These are phyloP conservation scores for Porites rus DNA, from an alignment of 92 coral and sea anemone genomes.

Conservation along the genomic window DNA sequence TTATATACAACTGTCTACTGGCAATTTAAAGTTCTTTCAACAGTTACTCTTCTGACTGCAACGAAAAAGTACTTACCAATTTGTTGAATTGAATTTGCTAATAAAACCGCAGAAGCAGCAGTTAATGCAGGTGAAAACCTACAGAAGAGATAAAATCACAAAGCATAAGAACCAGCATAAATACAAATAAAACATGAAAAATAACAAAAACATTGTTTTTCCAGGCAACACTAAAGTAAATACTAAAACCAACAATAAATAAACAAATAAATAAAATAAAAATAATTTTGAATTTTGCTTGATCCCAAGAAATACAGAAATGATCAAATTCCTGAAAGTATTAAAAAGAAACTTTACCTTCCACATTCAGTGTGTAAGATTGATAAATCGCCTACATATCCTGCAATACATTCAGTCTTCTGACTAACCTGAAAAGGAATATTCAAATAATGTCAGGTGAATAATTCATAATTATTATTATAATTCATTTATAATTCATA, in stretches of 20 bases:
- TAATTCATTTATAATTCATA: no score
- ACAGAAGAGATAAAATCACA: not conserved
- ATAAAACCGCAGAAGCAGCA: constrained; percentile 83
- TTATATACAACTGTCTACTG: no score
- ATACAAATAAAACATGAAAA: not conserved
- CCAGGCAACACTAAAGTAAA: no score
- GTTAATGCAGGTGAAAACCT: constrained; percentile 87
- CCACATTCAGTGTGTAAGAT: constrained; percentile 88
- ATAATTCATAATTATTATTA: no score
- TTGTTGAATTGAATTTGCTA: constrained; percentile 83
- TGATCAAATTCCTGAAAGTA: not conserved
- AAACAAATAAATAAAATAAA: no score
- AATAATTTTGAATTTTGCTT: no score
- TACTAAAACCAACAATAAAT: no score
- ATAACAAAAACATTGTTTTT: no score
- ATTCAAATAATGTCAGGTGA: not conserved
- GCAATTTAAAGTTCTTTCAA: no score
- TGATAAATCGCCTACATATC: constrained; percentile 90
- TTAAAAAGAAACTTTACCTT: constrained; percentile 54
- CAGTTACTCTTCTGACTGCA: not conserved
- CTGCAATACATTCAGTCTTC: constrained; percentile 86
- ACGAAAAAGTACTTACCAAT: constrained; percentile 65
- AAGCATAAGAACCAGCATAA: not conserved
- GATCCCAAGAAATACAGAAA: not conserved
- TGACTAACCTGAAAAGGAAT: constrained; percentile 73